Percentiles rank a stretch among this genome's conserved stretches.
Evolutionary conservation across 2,113 vertebrate genomes (phyloP).

Genomic region (Equus quagga): DNA sequence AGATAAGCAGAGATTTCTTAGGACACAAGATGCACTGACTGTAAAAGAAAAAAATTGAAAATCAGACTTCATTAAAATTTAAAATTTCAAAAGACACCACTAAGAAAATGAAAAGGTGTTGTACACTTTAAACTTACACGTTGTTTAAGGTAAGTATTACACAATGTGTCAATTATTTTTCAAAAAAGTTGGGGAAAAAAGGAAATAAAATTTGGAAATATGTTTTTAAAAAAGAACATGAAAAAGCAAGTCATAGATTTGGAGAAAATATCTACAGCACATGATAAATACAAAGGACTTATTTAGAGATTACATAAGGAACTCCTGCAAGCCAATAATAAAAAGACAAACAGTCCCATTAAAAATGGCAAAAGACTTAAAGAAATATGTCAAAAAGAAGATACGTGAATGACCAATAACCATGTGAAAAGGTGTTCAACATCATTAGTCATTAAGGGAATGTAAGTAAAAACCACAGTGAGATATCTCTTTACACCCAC

Average conservation of each 20-base stretch:
- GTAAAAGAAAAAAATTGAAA: conserved; percentile 37
- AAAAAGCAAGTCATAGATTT: not conserved
- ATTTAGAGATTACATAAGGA: not conserved
- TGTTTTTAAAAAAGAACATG: not conserved
- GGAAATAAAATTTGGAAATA: not conserved
- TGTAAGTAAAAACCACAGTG: not conserved
- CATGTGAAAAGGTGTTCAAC: not conserved
- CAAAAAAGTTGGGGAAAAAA: not conserved
- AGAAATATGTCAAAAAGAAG: not conserved
- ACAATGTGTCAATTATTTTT: not conserved
- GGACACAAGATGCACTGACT: not conserved
- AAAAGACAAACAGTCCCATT: not conserved
- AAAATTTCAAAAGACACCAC: not conserved
- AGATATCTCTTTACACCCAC: not conserved
- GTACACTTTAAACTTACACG: not conserved
- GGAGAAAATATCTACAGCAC: not conserved
- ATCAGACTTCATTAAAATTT: conserved; percentile 1
- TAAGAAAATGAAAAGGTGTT: not conserved
- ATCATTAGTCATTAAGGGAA: not conserved
- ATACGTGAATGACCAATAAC: not conserved
- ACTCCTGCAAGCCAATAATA: not conserved
- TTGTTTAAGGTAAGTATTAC: not conserved
- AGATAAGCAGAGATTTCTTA: not conserved
- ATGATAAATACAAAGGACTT: conserved; percentile 26
- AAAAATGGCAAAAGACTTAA: not conserved